Evolutionary conservation across 2,888 invertebrate genomes (phyloP).

Genomic region (Pachliopta kotzebuea): DNA sequence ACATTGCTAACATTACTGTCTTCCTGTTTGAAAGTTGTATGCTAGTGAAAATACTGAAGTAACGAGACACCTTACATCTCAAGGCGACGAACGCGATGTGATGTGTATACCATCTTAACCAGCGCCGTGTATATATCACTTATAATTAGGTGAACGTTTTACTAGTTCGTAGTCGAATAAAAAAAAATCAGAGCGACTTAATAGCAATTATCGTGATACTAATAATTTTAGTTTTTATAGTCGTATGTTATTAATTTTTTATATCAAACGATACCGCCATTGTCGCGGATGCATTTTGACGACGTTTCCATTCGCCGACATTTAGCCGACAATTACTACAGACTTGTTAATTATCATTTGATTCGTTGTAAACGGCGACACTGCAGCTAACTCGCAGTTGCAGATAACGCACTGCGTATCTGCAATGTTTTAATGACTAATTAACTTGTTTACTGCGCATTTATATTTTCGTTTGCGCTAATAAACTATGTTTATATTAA

Average conservation of each 20-base stretch:
- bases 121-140: too few relatives aligned
- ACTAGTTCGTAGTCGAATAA: too few relatives aligned
- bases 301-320: not conserved
- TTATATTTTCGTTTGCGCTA: constrained; percentile 5
- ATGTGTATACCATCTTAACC: too few relatives aligned
- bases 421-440: constrained; percentile 1
- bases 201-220: too few relatives aligned
- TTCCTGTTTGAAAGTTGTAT: too few relatives aligned
- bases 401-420: constrained; percentile 7
- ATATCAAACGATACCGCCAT: constrained; percentile 9
- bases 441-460: constrained; percentile 10
- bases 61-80: too few relatives aligned
- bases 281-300: constrained; percentile 7
- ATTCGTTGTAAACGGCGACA: constrained; percentile 5
- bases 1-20: too few relatives aligned
- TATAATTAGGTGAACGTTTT: too few relatives aligned
- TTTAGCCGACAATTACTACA: constrained; percentile 13
- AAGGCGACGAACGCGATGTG: too few relatives aligned
- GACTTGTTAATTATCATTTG: constrained; percentile 12
- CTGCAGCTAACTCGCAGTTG: not conserved
- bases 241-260: constrained; percentile 11
- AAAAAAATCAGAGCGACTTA: too few relatives aligned
- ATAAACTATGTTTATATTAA: constrained; percentile 1
- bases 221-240: too few relatives aligned
- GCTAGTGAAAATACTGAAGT: too few relatives aligned